Evolutionary conservation across 2,113 vertebrate species (phyloP).

Genomic region (Dasyprocta punctata): DNA sequence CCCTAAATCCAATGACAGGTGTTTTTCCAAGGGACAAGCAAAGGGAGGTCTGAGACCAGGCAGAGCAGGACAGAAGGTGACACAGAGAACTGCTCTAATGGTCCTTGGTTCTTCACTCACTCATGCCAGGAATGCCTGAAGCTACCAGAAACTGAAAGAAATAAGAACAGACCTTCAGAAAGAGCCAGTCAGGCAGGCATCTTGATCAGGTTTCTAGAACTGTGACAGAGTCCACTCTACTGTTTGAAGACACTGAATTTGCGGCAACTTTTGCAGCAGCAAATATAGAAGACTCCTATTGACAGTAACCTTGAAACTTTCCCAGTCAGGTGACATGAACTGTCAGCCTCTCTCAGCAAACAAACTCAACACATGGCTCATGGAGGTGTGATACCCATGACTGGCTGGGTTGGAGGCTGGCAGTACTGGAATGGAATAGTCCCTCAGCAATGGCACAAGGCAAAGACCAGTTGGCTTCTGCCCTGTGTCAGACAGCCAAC

Average conservation of each 20-base stretch:
- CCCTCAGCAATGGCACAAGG: not conserved
- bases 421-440: not conserved
- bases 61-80: not conserved
- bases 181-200: too few relatives aligned
- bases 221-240: fast-evolving
- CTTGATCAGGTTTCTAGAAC: not conserved
- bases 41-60: too few relatives aligned
- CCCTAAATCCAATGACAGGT: not conserved
- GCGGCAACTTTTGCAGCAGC: not conserved
- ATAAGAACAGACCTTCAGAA: not conserved
- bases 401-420: not conserved
- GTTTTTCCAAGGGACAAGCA: not conserved
- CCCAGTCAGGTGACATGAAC: not conserved
- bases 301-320: not conserved
- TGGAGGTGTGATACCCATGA: not conserved
- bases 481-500: not conserved
- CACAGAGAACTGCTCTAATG: not conserved
- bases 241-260: not conserved
- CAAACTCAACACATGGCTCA: not conserved
- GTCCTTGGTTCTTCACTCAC: not conserved
- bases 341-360: not conserved
- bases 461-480: not conserved
- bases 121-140: fast-evolving
- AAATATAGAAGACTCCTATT: not conserved
- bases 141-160: not conserved